Evolutionary conservation across 2,888 invertebrate species (phyloP), one percentile per base, ranked within the genome.

Genomic region (Synanthedon formicaeformis): DNA sequence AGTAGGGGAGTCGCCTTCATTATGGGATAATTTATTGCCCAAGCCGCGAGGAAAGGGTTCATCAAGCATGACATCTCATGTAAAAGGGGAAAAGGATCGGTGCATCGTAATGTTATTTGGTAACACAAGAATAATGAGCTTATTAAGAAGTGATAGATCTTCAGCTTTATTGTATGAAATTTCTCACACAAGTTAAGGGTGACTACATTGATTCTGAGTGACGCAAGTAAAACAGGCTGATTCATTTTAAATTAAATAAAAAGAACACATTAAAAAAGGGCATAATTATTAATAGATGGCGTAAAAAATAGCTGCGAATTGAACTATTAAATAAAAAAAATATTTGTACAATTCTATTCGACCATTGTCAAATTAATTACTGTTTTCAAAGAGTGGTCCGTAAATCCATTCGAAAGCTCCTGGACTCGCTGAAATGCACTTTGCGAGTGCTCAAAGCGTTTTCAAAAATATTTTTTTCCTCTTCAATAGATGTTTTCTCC

Each of bases 21-120:
- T 71, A 71, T 59, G 34, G 55, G 53, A 64, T 74, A 71, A 74
- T 73, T 72, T 74, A 74, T 74, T 64, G 64, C 69, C 59, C 62
- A 12, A 12, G 4, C 61, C 61, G 57, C 60, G 54, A 54, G 57
- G 61, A 64, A 73, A 65, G 69, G 69, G 72, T 73, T 68, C 69
- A 64, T 72, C 66, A 67, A 56, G 58, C 55, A 57, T 53, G 58
- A 58, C 58, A 59, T 54, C 53, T 53, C 55, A 48, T 56, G 49
- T 49, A 55, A 55, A 56, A 53, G 49, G 49, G 49, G 12, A 49
- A 49, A 27, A 40, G 40, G 40, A 50, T 40, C 50, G 40, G 34
- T 50, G 40, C 49, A 51, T 50, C 40, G 27, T 50, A 27, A 14
- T 27, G 8, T 50, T 50, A 34, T 34, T 34, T 34, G 34, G 34